Evolutionary conservation across 1,140 invertebrate species (phyloP).

Genomic region (Drosophila punjabiensis): DNA sequence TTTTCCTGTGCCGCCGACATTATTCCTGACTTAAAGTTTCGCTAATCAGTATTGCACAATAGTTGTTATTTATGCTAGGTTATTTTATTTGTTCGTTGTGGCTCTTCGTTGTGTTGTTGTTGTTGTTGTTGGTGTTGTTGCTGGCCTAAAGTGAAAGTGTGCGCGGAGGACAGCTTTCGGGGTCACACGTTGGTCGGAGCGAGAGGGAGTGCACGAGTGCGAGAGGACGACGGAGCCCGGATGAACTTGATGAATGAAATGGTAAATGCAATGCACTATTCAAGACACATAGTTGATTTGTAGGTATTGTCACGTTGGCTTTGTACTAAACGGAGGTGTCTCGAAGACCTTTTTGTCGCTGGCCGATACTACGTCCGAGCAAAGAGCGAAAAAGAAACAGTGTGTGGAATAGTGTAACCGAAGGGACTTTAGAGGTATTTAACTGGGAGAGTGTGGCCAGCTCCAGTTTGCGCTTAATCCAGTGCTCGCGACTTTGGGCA

Average conservation of each 20-base stretch:
- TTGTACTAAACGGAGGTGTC: conserved; percentile 53
- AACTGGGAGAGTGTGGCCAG: neutral
- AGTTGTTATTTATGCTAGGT: conserved; percentile 31
- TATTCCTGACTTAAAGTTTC: conserved; percentile 31
- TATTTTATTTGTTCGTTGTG: conserved; percentile 26
- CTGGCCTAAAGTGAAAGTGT: conserved; percentile 68
- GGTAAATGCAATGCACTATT: conserved; percentile 56
- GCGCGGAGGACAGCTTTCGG: conserved; percentile 52
- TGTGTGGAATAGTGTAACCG: conserved; percentile 20
- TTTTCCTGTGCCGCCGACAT: conserved; percentile 67
- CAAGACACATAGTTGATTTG: conserved; percentile 61
- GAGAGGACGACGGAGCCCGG: conserved; percentile 7
- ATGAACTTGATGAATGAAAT: conserved; percentile 70
- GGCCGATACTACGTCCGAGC: conserved; percentile 80
- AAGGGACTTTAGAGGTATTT: conserved; percentile 10
- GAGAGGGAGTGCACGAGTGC: conserved; percentile 11
- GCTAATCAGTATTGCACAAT: conserved; percentile 70
- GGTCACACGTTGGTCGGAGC: conserved; percentile 53
- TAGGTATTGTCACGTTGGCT: conserved; percentile 66
- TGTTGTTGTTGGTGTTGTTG: conserved; percentile 15
- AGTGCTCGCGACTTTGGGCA: neutral
- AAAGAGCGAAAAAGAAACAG: conserved; percentile 25
- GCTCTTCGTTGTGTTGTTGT: conserved; percentile 17
- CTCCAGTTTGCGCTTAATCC: accelerated
- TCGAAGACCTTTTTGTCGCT: conserved; percentile 51